These are phyloP conservation scores for Cephalopterus ornatus DNA, from an alignment of 2,113 vertebrate genomes.

Conservation along the genomic window DNA sequence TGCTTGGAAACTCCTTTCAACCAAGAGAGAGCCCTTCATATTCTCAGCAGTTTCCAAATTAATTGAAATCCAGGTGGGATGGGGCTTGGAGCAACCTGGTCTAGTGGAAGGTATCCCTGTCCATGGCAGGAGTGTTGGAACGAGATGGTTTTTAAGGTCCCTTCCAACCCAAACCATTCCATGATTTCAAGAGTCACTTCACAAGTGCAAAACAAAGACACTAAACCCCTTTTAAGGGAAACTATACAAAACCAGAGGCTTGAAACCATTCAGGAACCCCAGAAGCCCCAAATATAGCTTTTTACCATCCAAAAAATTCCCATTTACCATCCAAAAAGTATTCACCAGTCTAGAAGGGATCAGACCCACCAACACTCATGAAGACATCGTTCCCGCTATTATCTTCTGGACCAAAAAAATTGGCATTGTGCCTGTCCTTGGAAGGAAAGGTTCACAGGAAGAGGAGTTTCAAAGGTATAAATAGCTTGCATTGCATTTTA, in stretches of 20 bases:
- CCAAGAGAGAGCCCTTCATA: not conserved
- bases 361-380: not conserved
- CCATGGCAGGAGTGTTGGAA: not conserved
- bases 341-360: fast-evolving
- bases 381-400: not conserved
- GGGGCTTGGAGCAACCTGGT: not conserved
- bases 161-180: not conserved
- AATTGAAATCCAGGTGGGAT: not conserved
- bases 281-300: not conserved
- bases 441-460: not conserved
- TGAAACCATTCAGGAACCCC: not conserved
- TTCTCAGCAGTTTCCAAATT: not conserved
- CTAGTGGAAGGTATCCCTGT: not conserved
- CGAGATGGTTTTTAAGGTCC: not conserved
- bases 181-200: not conserved
- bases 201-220: not conserved
- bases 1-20: not conserved
- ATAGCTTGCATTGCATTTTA: not conserved
- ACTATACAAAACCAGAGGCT: not conserved
- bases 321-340: not conserved
- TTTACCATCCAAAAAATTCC: not conserved
- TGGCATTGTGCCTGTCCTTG: not conserved
- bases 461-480: not conserved
- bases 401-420: not conserved
- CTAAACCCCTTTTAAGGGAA: not conserved